phyloP scores from a whole-genome alignment of 2,888 invertebrate species.

The Volucella zonaria region DNA sequence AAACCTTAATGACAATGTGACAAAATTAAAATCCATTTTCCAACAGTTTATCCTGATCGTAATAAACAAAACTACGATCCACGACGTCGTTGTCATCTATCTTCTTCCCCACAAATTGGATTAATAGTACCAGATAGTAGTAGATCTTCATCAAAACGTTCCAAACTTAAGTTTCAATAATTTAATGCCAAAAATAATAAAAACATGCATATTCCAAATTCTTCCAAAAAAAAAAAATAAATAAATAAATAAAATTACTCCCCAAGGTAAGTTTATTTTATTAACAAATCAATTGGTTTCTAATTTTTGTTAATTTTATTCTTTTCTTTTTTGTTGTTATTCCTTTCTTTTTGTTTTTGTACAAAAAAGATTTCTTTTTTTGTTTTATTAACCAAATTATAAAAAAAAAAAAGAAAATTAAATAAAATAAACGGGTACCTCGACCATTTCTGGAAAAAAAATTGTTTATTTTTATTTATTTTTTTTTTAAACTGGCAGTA shows the following conservation, averaged over 20 bases:
- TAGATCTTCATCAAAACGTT: constrained; percentile 76
- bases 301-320: constrained; percentile 66
- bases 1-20: constrained; percentile 60
- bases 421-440: constrained; percentile 74
- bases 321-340: constrained; percentile 71
- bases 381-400: constrained; percentile 69
- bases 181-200: constrained; percentile 62
- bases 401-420: constrained; percentile 47
- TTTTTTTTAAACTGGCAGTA: constrained; percentile 54
- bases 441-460: constrained; percentile 70
- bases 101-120: constrained; percentile 78
- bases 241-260: constrained; percentile 74
- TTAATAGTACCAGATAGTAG: constrained; percentile 80
- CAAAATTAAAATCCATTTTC: constrained; percentile 78
- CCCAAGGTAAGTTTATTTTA: constrained; percentile 81
- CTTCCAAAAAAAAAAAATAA: constrained; percentile 70
- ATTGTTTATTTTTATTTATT: constrained; percentile 7
- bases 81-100: constrained; percentile 78
- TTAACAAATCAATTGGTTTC: constrained; percentile 77
- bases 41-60: constrained; percentile 79
- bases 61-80: constrained; percentile 79
- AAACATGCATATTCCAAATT: constrained; percentile 65
- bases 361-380: constrained; percentile 68
- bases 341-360: constrained; percentile 72
- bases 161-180: constrained; percentile 76